Percentiles rank a stretch among this genome's conserved stretches.
Evolutionary conservation across 2,797 vertebrate genomes (phyloP).

Genomic region (Chromis chromis): DNA sequence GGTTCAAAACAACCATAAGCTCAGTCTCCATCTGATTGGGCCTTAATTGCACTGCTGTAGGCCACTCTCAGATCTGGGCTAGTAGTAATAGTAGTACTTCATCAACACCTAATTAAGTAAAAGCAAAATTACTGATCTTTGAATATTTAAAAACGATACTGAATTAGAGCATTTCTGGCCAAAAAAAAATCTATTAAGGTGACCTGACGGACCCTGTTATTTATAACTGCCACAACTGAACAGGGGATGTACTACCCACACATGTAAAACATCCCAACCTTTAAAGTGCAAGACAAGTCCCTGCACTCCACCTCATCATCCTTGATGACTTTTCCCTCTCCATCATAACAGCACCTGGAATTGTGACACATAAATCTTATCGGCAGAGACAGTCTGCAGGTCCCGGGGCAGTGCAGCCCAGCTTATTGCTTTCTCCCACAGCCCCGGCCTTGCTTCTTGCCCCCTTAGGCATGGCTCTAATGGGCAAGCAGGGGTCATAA

Average conservation of each 20-base stretch:
- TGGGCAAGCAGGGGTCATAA: constrained; percentile 75
- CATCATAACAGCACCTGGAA: constrained; percentile 81
- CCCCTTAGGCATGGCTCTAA: constrained; percentile 66
- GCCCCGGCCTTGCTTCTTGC: constrained; percentile 33
- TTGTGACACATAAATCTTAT: constrained; percentile 73
- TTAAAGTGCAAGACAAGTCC: constrained; percentile 67
- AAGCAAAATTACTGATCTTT: neutral
- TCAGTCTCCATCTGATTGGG: neutral
- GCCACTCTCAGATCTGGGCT: neutral
- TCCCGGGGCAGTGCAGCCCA: constrained; percentile 51
- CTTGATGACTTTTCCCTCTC: constrained; percentile 55
- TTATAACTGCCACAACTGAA: constrained; percentile 42
- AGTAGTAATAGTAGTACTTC: neutral
- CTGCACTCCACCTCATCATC: constrained; percentile 63
- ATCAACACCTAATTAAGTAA: neutral
- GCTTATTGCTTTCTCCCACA: constrained; percentile 57
- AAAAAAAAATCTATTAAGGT: constrained; percentile 19
- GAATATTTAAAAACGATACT: constrained; percentile 1
- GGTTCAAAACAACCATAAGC: constrained; percentile 7
- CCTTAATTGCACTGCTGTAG: neutral
- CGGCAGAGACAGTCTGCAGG: constrained; percentile 66
- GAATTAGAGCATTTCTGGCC: constrained; percentile 36
- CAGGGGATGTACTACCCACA: constrained; percentile 38
- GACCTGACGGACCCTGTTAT: constrained; percentile 48
- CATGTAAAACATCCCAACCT: constrained; percentile 53